Evolutionary conservation across 2,113 vertebrate species (phyloP).

Genomic region (Hyla sarda): DNA sequence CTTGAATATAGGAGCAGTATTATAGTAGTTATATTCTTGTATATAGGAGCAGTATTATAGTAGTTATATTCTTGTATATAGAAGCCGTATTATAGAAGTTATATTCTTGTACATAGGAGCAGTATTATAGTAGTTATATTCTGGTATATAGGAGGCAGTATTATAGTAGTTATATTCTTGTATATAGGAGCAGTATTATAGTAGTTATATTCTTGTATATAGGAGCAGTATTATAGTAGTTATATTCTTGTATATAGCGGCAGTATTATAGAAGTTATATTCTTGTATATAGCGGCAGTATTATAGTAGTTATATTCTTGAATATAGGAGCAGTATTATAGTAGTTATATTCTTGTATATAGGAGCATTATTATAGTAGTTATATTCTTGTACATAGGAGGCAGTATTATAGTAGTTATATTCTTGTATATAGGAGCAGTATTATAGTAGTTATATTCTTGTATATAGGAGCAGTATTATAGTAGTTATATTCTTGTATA

Average conservation of each 20-base stretch:
- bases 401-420: slow-evolving; percentile 4
- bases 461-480: neutral
- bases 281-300: neutral
- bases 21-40: too few relatives aligned
- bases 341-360: neutral
- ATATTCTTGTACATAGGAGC: too few relatives aligned
- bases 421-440: neutral
- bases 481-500: too few relatives aligned
- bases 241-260: neutral
- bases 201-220: too few relatives aligned
- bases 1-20: too few relatives aligned
- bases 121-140: too few relatives aligned
- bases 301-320: slow-evolving; percentile 11
- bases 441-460: slow-evolving; percentile 1
- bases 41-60: too few relatives aligned
- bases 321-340: neutral
- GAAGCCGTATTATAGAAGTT: too few relatives aligned
- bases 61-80: too few relatives aligned
- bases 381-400: neutral
- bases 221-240: neutral
- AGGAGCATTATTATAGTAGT: neutral
- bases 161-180: neutral
- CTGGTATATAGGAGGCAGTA: neutral
- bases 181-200: too few relatives aligned
- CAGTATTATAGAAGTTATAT: slow-evolving; percentile 11